phyloP scores from a whole-genome alignment of 2,113 vertebrate species.

The Cryptotis parvus region DNA sequence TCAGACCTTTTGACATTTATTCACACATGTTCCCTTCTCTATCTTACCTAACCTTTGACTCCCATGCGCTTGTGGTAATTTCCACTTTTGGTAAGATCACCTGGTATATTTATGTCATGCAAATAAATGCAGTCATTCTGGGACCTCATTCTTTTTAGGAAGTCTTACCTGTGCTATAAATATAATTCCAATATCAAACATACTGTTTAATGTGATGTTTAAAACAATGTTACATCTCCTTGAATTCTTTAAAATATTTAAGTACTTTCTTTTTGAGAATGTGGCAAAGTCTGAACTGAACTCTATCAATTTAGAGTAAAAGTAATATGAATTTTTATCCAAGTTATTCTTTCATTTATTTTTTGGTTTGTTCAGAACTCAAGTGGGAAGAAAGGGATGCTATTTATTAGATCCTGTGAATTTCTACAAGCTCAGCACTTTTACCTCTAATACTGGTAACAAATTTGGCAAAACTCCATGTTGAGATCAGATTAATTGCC shows the following conservation, averaged over 20 bases:
- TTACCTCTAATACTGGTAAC: not conserved
- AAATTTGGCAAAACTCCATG: not conserved
- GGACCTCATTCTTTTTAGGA: not conserved
- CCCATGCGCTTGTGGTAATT: no score
- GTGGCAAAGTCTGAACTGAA: conserved; percentile 15
- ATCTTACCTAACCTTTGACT: no score
- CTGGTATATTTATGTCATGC: no score
- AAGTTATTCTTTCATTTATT: not conserved
- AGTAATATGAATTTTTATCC: not conserved
- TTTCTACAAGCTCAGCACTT: not conserved
- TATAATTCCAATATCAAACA: not conserved
- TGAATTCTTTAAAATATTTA: conserved; percentile 27
- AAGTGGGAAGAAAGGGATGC: not conserved
- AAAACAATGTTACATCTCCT: not conserved
- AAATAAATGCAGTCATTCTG: no score
- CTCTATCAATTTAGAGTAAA: conserved; percentile 14
- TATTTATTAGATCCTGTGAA: not conserved
- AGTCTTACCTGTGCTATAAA: not conserved
- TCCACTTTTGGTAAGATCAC: no score
- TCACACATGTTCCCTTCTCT: no score
- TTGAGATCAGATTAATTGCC: not conserved
- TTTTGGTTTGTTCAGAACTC: conserved; percentile 46
- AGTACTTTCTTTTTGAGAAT: not conserved
- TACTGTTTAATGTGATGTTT: not conserved
- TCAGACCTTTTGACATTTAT: no score